Evolutionary conservation across 2,888 invertebrate species (phyloP).

Genomic region (Resseliella maxima): DNA sequence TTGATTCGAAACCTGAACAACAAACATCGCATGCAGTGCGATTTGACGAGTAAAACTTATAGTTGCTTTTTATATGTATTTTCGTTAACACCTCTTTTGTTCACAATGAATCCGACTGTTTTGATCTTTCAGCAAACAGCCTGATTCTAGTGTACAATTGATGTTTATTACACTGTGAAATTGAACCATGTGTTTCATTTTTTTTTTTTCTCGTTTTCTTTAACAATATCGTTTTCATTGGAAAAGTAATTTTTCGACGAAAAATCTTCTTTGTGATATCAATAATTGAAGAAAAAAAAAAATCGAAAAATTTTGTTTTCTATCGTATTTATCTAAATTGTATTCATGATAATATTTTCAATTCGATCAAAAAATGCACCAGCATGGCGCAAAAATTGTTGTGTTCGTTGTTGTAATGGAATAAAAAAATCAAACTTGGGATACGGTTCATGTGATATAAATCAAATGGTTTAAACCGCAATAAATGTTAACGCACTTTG

Average conservation of each 20-base stretch:
- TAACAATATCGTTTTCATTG: neutral
- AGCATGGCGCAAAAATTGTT: neutral
- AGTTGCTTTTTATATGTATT: neutral
- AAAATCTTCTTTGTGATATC: neutral
- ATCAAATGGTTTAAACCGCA: constrained; percentile 42
- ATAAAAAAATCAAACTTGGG: neutral
- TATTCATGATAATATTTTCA: no score
- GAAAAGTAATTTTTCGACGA: neutral
- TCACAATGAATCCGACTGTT: constrained; percentile 26
- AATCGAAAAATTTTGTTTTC: no score
- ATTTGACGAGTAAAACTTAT: neutral
- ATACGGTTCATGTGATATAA: constrained; percentile 51
- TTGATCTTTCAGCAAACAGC: constrained; percentile 23
- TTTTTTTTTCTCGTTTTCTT: neutral
- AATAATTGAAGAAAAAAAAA: no score
- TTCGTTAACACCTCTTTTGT: constrained; percentile 53
- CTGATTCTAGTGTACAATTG: neutral
- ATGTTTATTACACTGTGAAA: neutral
- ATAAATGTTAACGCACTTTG: constrained; percentile 51
- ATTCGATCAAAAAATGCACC: no score
- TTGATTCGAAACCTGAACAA: neutral
- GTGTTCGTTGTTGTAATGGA: no score
- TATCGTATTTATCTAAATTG: no score
- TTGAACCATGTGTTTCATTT: constrained; percentile 8
- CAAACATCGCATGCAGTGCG: neutral